Conservation (phyloP, 2,888 invertebrate genomes). For the Ctena decussata region DNA sequence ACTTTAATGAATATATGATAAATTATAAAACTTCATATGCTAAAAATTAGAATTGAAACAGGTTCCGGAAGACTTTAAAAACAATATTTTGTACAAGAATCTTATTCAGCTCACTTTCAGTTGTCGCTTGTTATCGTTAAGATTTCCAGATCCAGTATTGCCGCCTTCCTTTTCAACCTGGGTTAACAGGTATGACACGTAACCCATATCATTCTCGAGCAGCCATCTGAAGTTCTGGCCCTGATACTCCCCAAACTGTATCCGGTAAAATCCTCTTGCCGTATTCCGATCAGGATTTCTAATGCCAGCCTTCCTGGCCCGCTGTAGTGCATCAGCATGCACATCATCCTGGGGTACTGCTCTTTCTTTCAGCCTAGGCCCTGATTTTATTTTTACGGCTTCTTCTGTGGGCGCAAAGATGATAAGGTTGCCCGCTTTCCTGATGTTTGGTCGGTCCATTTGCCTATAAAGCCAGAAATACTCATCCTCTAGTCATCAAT, state of each 20-base stretch:
- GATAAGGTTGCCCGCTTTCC: neutral
- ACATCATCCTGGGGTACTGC: neutral
- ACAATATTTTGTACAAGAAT: no score
- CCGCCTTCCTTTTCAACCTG: slow-evolving; percentile 16
- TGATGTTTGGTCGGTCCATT: no score
- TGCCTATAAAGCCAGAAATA: no score
- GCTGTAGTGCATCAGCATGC: neutral
- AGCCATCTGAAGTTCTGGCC: slow-evolving; percentile 38
- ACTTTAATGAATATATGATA: no score
- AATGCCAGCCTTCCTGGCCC: neutral
- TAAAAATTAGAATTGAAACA: no score
- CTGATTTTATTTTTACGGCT: neutral
- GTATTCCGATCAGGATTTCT: neutral
- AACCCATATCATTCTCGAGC: slow-evolving; percentile 29
- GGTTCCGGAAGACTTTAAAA: no score
- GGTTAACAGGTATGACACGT: neutral
- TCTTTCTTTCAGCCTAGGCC: neutral
- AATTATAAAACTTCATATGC: no score
- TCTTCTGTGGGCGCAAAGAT: neutral
- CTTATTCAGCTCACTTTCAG: neutral
- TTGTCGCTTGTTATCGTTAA: slow-evolving; percentile 23
- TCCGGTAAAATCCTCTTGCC: neutral
- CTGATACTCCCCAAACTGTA: slow-evolving; percentile 25
- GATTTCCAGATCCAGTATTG: neutral
- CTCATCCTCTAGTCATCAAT: no score